A percentile compares a stretch with the other conserved stretches of the same genome.
Evolutionary conservation across 2,113 vertebrate genomes (phyloP).

Genomic region (Periophthalmodon schlosseri): DNA sequence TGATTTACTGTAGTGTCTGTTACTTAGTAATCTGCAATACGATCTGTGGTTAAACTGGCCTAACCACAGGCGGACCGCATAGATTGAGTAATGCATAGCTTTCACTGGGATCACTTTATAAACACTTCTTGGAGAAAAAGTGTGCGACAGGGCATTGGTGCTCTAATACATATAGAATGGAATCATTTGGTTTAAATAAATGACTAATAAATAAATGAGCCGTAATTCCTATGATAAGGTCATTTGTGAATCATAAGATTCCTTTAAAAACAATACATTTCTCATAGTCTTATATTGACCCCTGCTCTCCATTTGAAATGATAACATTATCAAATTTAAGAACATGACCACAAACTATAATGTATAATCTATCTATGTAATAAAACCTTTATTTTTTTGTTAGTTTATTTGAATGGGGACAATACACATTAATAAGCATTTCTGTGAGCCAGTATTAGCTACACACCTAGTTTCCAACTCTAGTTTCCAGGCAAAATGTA

Average conservation of each 20-base stretch:
- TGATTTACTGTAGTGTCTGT: conserved; percentile 61
- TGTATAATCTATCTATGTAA: too few relatives aligned
- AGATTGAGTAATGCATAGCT: conserved; percentile 57
- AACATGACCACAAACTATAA: too few relatives aligned
- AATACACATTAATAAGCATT: too few relatives aligned
- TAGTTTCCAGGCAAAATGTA: too few relatives aligned
- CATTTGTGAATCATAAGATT: neutral
- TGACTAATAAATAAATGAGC: neutral
- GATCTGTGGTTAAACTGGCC: conserved; percentile 56
- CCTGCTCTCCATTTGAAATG: too few relatives aligned
- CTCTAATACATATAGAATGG: neutral
- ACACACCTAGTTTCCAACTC: too few relatives aligned
- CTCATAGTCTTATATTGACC: too few relatives aligned
- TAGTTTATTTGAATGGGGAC: too few relatives aligned
- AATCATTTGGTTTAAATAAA: neutral
- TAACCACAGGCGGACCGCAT: conserved; percentile 61
- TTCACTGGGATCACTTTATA: conserved; percentile 45
- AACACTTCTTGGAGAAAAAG: conserved; percentile 42
- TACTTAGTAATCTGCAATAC: conserved; percentile 58
- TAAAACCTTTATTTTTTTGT: neutral
- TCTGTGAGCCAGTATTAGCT: too few relatives aligned
- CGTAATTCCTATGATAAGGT: too few relatives aligned
- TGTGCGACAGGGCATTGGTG: conserved; percentile 17
- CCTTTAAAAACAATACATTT: neutral
- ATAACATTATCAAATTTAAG: too few relatives aligned